Evolutionary conservation across 2,797 vertebrate genomes (phyloP), one percentile per base, ranked within the genome.

Genomic region (Gastrophryne carolinensis): DNA sequence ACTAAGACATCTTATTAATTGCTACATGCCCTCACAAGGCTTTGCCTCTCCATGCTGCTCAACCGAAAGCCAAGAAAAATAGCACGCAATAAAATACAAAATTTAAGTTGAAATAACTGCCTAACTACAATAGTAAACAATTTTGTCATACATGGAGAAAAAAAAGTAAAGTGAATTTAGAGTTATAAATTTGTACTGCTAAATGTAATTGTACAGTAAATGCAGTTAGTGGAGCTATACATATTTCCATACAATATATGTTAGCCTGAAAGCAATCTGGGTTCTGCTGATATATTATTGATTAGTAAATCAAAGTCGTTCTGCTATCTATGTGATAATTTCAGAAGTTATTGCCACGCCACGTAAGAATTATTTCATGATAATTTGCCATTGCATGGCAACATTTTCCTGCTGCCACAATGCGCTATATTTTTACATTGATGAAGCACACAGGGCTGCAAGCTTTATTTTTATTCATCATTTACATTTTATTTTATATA

Each of bases 91-190:
- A 67, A 67, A 67, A 35, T 23, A n/a, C 8, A 54, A 67, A 67
- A 67, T 54, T 39, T 67, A 32, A 54, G 24, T 23, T 37, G 64
- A 54, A 67, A 54, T 54, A 67, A 67, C 13, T 5, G 64, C 49
- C 53, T 53, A 67, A 67, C 32, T 37, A 54, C 64, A 53, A 53
- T 50, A 67, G 64, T 54, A 67, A 53, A 67, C 64, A 67, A 67
- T 67, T 53, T 53, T 37, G 64, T 54, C 23, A 67, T 32, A 67
- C 32, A 66, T 37, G 6, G 6, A 15, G 29, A 67, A 54, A 66
- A 37, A 67, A 67, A 52, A 53, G 44, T 44, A 52, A 67, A 67
- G 64, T 53, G 64, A 53, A 52, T 66, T 50, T 67, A 19, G 63
- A 66, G 11, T 34, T 64, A 65, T 50, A 52, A 34, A 52, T 52